phyloP scores from a whole-genome alignment of 2,888 invertebrate species.

The Ormyrus thymus region DNA sequence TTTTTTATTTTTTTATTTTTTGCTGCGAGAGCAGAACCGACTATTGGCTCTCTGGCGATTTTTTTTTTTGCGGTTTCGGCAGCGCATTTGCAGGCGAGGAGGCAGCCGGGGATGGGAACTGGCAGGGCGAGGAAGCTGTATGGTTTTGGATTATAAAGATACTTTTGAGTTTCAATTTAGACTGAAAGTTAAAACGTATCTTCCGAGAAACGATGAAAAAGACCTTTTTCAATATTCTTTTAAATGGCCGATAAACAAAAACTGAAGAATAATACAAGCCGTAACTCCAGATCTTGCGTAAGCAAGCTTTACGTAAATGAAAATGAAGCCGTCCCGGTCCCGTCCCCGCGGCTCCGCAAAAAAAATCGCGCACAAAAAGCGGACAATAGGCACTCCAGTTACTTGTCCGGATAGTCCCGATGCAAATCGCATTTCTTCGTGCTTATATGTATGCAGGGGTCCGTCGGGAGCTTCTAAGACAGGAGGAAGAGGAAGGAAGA shows the following conservation, averaged over 20 bases:
- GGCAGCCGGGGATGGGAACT: no score
- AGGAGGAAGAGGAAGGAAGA: conserved; percentile 11
- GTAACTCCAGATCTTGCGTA: no score
- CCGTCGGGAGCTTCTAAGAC: background rate
- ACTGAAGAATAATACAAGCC: no score
- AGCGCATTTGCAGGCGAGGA: background rate
- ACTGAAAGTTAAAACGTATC: no score
- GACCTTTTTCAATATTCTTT: no score
- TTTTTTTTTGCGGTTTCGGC: background rate
- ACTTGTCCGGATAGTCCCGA: background rate
- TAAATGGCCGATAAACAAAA: no score
- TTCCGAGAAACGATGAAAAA: no score
- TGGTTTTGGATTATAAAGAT: no score
- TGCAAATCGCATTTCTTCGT: conserved; percentile 2
- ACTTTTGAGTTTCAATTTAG: no score
- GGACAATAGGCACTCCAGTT: no score
- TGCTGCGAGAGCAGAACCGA: background rate
- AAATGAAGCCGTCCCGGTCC: conserved; percentile 12
- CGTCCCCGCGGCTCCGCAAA: background rate
- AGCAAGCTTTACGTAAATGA: background rate
- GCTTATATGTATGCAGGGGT: background rate
- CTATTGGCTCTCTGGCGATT: conserved; percentile 8
- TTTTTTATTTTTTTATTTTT: conserved; percentile 23
- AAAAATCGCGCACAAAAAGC: no score
- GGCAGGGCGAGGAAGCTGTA: no score